These are phyloP conservation scores for Scaptomyza caliginosa DNA, from an alignment of 2,888 invertebrate species.

Conservation along the genomic window DNA sequence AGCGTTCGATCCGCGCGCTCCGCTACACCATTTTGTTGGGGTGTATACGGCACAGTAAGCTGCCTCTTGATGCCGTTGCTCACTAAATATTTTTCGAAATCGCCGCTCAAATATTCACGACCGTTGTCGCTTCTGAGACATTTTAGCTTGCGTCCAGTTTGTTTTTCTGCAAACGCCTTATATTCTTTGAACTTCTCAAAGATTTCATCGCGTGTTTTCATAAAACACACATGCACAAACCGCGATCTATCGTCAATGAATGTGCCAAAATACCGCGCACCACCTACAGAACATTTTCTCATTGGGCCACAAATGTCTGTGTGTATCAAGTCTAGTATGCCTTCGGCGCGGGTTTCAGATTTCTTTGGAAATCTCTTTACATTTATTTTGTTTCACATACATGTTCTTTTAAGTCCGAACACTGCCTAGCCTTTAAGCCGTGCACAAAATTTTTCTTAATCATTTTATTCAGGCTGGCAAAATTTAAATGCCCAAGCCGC, in stretches of 20 bases:
- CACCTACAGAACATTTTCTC: background rate
- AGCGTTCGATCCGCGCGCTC: slow-evolving; percentile 25
- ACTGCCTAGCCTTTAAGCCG: background rate
- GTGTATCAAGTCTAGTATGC: background rate
- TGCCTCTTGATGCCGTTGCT: background rate
- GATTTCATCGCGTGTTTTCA: background rate
- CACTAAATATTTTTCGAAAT: background rate
- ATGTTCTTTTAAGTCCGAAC: background rate
- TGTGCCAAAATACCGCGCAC: background rate
- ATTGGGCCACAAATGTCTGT: slow-evolving; percentile 11
- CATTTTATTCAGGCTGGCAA: background rate
- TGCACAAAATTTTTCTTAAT: background rate
- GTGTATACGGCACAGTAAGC: background rate
- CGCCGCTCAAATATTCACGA: background rate
- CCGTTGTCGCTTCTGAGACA: background rate
- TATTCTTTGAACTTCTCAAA: no score
- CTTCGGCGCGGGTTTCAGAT: slow-evolving; percentile 1
- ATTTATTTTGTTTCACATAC: slow-evolving; percentile 1
- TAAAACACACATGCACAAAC: background rate
- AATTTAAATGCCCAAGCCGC: slow-evolving; percentile 1
- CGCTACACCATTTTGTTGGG: slow-evolving; percentile 34
- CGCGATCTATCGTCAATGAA: background rate
- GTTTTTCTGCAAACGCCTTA: no score
- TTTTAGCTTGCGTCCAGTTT: background rate
- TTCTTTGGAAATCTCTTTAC: background rate